phyloP scores from a whole-genome alignment of 1,140 invertebrate genomes.

The Parapsyche elsis region DNA sequence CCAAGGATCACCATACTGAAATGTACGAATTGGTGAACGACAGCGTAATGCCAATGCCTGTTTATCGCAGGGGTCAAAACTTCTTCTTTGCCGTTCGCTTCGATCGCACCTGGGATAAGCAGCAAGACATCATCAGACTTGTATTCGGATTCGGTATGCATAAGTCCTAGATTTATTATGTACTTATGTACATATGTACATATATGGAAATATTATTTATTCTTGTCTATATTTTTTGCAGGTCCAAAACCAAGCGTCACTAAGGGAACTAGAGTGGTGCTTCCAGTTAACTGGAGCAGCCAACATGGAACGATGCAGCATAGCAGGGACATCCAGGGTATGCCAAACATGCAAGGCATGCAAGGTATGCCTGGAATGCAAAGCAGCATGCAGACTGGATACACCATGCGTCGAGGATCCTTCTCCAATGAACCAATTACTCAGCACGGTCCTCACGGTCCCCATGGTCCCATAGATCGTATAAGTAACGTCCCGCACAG shows the following conservation, averaged over 20 bases:
- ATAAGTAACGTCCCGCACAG: constrained; percentile 61
- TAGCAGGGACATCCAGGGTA: constrained; percentile 63
- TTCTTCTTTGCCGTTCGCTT: constrained; percentile 73
- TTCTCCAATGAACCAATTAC: constrained; percentile 65
- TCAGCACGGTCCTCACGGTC: constrained; percentile 65
- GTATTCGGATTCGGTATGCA: constrained; percentile 66
- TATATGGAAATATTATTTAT: neutral
- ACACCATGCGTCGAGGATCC: constrained; percentile 64
- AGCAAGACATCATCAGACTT: constrained; percentile 65
- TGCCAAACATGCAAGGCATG: constrained; percentile 21
- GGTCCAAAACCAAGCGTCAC: constrained; percentile 73
- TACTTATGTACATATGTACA: neutral
- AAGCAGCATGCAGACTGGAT: constrained; percentile 58
- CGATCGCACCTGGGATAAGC: constrained; percentile 66
- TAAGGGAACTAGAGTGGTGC: constrained; percentile 73
- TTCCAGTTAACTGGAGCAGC: constrained; percentile 67
- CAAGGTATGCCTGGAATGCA: constrained; percentile 47
- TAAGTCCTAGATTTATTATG: neutral
- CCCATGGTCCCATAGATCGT: constrained; percentile 63
- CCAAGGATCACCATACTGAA: constrained; percentile 73
- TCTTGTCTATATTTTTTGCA: constrained; percentile 57
- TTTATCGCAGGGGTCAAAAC: constrained; percentile 72
- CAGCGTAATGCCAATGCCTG: constrained; percentile 65
- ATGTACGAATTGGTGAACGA: constrained; percentile 73
- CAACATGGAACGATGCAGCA: constrained; percentile 64